These are phyloP conservation scores for Branchinecta sandiegonensis DNA, from an alignment of 2,888 invertebrate species.

Conservation along the genomic window DNA sequence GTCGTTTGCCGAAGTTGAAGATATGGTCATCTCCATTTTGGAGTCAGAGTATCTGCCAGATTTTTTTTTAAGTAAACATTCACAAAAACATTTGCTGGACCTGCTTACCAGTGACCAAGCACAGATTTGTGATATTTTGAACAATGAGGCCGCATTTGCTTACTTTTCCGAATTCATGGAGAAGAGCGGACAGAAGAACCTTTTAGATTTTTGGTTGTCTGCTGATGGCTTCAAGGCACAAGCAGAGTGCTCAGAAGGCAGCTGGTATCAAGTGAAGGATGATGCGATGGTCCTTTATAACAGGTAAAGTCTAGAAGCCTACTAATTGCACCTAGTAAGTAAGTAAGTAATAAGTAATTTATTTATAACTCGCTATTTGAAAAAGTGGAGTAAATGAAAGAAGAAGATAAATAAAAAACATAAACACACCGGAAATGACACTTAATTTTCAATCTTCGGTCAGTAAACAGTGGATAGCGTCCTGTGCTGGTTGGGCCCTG, in stretches of 20 bases:
- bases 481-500: too few species aligned
- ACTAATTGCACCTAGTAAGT: too few species aligned
- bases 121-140: slow-evolving; percentile 5
- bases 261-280: background rate
- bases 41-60: slow-evolving; percentile 10
- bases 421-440: too few species aligned
- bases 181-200: background rate
- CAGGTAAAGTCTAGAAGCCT: background rate
- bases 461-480: too few species aligned
- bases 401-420: too few species aligned
- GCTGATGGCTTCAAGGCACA: background rate
- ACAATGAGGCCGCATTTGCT: background rate
- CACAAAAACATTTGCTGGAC: slow-evolving; percentile 6
- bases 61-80: background rate
- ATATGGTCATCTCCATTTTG: background rate
- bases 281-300: slow-evolving; percentile 15
- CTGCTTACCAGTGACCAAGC: slow-evolving; percentile 1
- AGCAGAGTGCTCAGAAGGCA: background rate
- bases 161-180: background rate
- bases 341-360: too few species aligned
- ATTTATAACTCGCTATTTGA: too few species aligned
- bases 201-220: slow-evolving; percentile 1
- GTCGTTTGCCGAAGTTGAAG: background rate
- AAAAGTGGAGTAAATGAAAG: too few species aligned
- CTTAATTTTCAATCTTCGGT: too few species aligned